Evolutionary conservation across 2,888 invertebrate species (phyloP).

Genomic region (Andrena haemorrhoa): DNA sequence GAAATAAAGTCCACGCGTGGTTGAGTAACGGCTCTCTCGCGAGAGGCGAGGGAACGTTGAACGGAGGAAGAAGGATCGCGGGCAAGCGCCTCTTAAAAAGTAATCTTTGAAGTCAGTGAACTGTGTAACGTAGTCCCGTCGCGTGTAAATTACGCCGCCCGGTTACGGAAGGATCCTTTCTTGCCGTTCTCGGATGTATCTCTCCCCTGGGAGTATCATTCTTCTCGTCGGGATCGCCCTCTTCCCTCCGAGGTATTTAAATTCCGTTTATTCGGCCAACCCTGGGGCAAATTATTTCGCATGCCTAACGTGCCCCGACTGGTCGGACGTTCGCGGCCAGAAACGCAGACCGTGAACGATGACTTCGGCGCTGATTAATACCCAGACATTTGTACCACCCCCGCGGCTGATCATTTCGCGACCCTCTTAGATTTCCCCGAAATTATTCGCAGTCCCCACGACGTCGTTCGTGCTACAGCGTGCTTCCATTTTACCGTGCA

Average conservation of each 20-base stretch:
- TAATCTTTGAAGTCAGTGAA: conserved; percentile 76
- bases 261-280: conserved; percentile 71
- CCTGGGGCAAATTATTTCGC: conserved; percentile 56
- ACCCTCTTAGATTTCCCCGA: neutral
- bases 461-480: conserved; percentile 48
- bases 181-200: conserved; percentile 70
- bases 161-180: conserved; percentile 72
- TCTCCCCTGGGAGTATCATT: conserved; percentile 77
- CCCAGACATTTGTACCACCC: neutral
- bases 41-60: neutral
- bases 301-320: neutral
- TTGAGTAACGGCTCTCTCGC: conserved; percentile 1
- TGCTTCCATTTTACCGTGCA: conserved; percentile 63
- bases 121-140: conserved; percentile 75
- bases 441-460: neutral
- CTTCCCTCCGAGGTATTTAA: conserved; percentile 73
- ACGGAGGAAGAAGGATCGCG: conserved; percentile 36
- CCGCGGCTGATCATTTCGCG: neutral
- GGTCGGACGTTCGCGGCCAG: neutral
- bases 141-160: conserved; percentile 78
- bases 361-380: neutral
- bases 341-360: neutral
- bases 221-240: conserved; percentile 59
- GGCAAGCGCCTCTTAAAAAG: conserved; percentile 71
- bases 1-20: neutral